phyloP scores from a whole-genome alignment of 2,888 invertebrate species.

The Alitta virens region DNA sequence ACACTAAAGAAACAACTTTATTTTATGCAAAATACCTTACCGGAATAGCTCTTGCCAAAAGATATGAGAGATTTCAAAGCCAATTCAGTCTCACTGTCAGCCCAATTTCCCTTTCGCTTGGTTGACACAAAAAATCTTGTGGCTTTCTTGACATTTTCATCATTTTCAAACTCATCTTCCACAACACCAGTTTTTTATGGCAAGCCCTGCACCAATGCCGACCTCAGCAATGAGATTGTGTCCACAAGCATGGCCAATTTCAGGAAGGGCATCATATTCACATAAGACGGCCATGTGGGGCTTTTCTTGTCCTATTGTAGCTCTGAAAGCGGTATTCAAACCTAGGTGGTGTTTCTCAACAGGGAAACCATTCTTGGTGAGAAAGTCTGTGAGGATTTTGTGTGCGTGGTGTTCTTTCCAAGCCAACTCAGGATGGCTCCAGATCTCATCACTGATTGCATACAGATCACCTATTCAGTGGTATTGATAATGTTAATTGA shows the following conservation, averaged over 20 bases:
- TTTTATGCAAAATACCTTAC: no score
- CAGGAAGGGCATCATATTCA: conserved; percentile 1
- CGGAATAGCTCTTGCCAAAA: conserved; percentile 29
- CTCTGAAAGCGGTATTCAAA: neutral
- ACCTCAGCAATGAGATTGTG: neutral
- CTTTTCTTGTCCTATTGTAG: neutral
- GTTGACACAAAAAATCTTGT: no score
- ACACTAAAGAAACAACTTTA: no score
- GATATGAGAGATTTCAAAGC: conserved; percentile 61
- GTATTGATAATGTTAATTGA: no score
- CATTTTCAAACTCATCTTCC: no score
- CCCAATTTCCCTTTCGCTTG: conserved; percentile 65
- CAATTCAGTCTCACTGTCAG: conserved; percentile 64
- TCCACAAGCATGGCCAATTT: conserved; percentile 1
- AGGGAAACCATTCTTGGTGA: conserved; percentile 20
- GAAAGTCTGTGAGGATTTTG: conserved; percentile 31
- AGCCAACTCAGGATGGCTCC: conserved; percentile 47
- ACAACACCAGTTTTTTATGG: no score
- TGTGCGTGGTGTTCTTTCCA: conserved; percentile 43
- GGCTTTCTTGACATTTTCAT: no score
- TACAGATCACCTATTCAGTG: no score
- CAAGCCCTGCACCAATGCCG: neutral
- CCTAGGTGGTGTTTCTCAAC: neutral
- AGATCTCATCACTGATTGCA: conserved; percentile 45
- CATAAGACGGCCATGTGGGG: neutral